phyloP scores from a whole-genome alignment of 2,797 vertebrate species.

The Catharus ustulatus region DNA sequence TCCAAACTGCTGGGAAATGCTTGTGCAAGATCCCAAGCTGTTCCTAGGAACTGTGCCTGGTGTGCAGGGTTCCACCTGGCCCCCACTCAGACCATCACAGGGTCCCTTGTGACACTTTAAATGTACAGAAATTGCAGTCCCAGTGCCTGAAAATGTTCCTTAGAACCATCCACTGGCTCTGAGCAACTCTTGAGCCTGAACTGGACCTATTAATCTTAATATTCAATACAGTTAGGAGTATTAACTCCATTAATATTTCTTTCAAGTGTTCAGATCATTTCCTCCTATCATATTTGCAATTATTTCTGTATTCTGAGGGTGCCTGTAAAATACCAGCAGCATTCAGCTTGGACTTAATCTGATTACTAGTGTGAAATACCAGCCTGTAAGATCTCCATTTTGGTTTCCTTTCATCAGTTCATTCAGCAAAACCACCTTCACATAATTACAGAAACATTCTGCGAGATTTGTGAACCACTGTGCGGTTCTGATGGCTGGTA shows the following conservation, averaged over 20 bases:
- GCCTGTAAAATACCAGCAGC: not conserved
- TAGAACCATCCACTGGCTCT: not conserved
- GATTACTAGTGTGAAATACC: not conserved
- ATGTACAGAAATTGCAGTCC: not conserved
- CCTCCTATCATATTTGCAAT: not conserved
- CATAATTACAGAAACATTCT: not conserved
- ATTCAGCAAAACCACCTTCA: not conserved
- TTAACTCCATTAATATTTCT: not conserved
- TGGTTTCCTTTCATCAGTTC: not conserved
- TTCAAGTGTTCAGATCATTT: not conserved
- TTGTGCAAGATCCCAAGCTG: not conserved
- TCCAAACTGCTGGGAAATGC: not conserved
- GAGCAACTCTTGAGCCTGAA: not conserved
- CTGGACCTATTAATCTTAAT: not conserved
- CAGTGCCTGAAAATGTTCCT: not conserved
- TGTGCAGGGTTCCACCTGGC: not conserved
- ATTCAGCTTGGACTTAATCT: not conserved
- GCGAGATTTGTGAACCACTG: not conserved
- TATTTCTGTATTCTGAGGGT: not conserved
- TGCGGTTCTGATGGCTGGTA: not conserved
- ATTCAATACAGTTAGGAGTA: not conserved
- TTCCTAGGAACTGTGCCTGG: not conserved
- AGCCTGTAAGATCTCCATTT: not conserved
- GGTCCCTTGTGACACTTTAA: not conserved
- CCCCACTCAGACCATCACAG: not conserved